A percentile compares a stretch with the other conserved stretches of the same genome.
phyloP scores from a whole-genome alignment of 2,888 invertebrate genomes.

The Holacanthella duospinosa region DNA sequence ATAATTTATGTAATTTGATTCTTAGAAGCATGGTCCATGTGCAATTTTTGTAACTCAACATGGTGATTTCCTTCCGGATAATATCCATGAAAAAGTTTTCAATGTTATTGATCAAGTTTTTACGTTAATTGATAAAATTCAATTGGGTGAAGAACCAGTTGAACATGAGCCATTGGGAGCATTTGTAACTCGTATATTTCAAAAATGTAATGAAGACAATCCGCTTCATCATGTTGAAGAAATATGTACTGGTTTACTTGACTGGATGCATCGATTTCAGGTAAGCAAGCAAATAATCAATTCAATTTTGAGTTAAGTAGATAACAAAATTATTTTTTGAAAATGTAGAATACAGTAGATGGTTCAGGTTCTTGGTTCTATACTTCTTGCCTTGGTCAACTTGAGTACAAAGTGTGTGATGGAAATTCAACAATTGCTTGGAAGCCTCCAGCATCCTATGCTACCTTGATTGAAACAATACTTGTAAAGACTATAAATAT shows the following conservation, averaged over 20 bases:
- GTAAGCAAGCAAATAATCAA: conserved; percentile 6
- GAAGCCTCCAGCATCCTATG: conserved; percentile 47
- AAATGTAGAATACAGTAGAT: conserved; percentile 42
- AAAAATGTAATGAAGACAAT: conserved; percentile 7
- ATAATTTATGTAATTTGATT: not conserved
- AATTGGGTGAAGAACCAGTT: not conserved
- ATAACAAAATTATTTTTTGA: not conserved
- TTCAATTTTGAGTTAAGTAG: not conserved
- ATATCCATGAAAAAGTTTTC: conserved; percentile 4
- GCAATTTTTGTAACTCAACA: conserved; percentile 19
- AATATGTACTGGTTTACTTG: conserved; percentile 15
- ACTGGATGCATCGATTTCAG: conserved; percentile 36
- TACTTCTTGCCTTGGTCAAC: conserved; percentile 54
- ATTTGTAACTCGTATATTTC: conserved; percentile 19
- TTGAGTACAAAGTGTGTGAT: conserved; percentile 56
- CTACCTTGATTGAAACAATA: conserved; percentile 24
- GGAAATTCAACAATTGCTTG: conserved; percentile 62
- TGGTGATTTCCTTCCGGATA: conserved; percentile 14
- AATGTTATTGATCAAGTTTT: conserved; percentile 9
- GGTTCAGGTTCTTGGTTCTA: conserved; percentile 56
- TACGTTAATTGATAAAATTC: conserved; percentile 9
- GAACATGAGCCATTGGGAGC: conserved; percentile 12
- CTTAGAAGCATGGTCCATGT: too few relatives aligned
- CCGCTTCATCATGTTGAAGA: conserved; percentile 10
- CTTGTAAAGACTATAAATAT: conserved; percentile 13